Conservation (phyloP, 2,113 vertebrate genomes). For the Tautogolabrus adspersus region DNA sequence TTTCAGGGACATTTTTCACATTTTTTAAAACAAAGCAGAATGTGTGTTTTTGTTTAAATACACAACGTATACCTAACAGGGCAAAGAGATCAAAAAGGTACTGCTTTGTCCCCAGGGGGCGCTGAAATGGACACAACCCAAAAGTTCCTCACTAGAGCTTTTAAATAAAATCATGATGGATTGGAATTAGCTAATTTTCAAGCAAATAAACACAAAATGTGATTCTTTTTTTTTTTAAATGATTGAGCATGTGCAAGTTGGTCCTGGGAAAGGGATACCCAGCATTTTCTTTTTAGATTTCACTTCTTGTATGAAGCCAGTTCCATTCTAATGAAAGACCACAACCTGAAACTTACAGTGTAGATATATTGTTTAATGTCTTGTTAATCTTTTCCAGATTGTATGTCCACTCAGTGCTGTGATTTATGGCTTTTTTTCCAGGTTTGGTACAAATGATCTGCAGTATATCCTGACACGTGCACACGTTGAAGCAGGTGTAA, state of each 20-base stretch:
- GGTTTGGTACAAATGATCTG: background rate
- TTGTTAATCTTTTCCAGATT: slow-evolving; percentile 48
- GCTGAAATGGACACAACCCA: no score
- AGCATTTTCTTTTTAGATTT: background rate
- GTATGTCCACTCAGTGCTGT: slow-evolving; percentile 17
- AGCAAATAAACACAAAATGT: background rate
- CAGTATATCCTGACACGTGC: background rate
- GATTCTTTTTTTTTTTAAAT: background rate
- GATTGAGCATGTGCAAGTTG: no score
- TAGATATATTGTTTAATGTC: slow-evolving; percentile 26
- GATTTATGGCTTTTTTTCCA: background rate
- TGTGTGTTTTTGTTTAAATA: no score
- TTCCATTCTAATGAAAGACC: slow-evolving; percentile 1
- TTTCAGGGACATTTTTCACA: no score
- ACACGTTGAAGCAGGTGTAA: background rate
- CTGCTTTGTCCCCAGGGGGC: no score
- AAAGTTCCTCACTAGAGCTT: no score
- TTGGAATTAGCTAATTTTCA: background rate
- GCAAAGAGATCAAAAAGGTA: no score
- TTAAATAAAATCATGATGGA: background rate
- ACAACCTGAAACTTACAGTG: background rate
- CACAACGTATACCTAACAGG: no score
- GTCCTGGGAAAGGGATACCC: background rate
- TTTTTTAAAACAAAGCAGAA: no score
- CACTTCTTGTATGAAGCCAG: background rate